Evolutionary conservation across 2,797 vertebrate species (phyloP).

Genomic region (Pseudomugil tenellus): DNA sequence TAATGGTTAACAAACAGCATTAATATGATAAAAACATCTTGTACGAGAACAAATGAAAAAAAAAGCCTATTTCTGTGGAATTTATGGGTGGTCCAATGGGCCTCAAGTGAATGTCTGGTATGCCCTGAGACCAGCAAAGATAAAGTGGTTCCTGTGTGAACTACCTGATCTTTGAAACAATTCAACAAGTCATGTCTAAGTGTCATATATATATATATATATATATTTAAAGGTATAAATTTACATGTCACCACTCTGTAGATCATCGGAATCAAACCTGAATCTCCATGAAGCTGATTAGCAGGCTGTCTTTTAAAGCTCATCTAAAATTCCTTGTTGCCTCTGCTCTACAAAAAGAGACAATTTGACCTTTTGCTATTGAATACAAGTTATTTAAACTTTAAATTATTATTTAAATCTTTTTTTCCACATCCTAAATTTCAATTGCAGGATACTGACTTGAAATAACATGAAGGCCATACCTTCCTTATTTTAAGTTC

Average conservation of each 20-base stretch:
- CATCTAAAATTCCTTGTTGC: not conserved
- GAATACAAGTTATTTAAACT: constrained; percentile 24
- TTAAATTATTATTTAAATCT: constrained; percentile 18
- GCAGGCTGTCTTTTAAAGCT: constrained; percentile 24
- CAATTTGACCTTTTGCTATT: not conserved
- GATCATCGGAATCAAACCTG: constrained; percentile 23
- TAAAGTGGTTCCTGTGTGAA: constrained; percentile 35
- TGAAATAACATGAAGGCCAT: constrained; percentile 68
- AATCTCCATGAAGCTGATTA: constrained; percentile 24
- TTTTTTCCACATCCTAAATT: constrained; percentile 39
- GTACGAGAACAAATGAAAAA: constrained; percentile 1
- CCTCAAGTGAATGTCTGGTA: constrained; percentile 57
- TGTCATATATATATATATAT: constrained; percentile 17
- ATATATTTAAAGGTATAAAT: constrained; percentile 35
- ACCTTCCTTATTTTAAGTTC: constrained; percentile 77
- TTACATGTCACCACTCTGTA: constrained; percentile 54
- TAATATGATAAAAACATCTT: constrained; percentile 6
- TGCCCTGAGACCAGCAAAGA: constrained; percentile 51
- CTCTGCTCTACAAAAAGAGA: constrained; percentile 3
- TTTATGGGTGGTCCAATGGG: constrained; percentile 52
- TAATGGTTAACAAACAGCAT: constrained; percentile 38
- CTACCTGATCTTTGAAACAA: constrained; percentile 31
- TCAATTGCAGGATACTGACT: constrained; percentile 80
- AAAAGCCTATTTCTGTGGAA: constrained; percentile 19
- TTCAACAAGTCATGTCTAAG: constrained; percentile 36